These are phyloP conservation scores for Oryzaephilus surinamensis DNA, from an alignment of 1,140 invertebrate genomes.

Conservation along the genomic window DNA sequence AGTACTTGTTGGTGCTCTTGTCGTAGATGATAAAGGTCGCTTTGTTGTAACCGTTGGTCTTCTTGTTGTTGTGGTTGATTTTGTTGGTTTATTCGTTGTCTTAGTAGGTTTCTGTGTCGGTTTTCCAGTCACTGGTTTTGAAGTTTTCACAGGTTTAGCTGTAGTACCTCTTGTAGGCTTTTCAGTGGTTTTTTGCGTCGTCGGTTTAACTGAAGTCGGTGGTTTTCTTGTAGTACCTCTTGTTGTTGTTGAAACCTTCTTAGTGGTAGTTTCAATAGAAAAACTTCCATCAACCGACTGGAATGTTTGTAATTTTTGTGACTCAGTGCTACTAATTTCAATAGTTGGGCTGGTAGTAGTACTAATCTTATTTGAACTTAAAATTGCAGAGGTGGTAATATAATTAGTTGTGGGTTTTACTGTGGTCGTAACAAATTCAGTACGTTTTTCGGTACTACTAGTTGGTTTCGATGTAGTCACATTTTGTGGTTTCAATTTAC, in stretches of 20 bases:
- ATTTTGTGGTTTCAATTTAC: constrained; percentile 18
- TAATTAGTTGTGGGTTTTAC: constrained; percentile 2
- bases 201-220: constrained; percentile 36
- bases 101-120: constrained; percentile 14
- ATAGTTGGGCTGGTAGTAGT: no score
- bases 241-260: constrained; percentile 36
- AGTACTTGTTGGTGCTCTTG: neutral
- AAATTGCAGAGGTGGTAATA: no score
- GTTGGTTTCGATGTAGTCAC: constrained; percentile 11
- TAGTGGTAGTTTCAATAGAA: constrained; percentile 13
- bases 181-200: constrained; percentile 28
- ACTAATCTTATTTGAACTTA: no score
- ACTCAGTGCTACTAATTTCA: no score
- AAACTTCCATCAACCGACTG: constrained; percentile 37
- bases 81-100: constrained; percentile 2
- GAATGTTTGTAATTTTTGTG: constrained; percentile 42
- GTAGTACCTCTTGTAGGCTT: constrained; percentile 33
- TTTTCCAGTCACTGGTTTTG: constrained; percentile 9
- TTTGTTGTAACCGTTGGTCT: constrained; percentile 10
- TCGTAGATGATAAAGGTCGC: neutral
- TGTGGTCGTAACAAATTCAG: neutral
- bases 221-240: constrained; percentile 24
- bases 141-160: constrained; percentile 10
- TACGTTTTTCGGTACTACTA: constrained; percentile 8
- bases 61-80: neutral